These are phyloP conservation scores for Uria aalge DNA, from an alignment of 2,113 vertebrate species.

Conservation along the genomic window DNA sequence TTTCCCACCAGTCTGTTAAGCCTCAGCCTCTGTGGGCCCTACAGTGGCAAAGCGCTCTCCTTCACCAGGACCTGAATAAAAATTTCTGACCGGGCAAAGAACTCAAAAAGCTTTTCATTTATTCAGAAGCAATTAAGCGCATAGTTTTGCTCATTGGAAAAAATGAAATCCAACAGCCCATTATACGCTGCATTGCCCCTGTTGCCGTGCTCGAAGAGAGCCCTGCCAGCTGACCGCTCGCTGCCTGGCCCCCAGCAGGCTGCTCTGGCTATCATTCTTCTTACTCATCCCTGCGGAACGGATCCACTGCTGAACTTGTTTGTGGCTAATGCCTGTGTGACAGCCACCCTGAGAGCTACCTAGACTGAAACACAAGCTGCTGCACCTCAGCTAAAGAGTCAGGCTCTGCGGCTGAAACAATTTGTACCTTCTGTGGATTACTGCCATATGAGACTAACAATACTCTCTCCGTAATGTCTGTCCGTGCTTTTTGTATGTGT, in stretches of 20 bases:
- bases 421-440: background rate
- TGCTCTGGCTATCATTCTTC: background rate
- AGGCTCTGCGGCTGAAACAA: background rate
- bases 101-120: background rate
- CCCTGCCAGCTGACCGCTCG: background rate
- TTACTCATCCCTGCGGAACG: background rate
- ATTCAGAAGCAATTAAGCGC: background rate
- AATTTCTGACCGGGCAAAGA: background rate
- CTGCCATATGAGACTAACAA: background rate
- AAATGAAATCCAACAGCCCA: background rate
- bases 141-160: background rate
- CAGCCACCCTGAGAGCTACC: background rate
- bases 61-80: background rate
- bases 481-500: accelerated
- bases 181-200: background rate
- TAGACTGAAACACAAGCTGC: background rate
- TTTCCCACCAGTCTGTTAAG: background rate
- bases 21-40: background rate
- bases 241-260: background rate
- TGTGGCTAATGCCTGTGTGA: background rate
- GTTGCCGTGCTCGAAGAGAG: background rate
- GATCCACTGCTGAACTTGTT: background rate
- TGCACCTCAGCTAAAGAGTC: background rate
- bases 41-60: background rate
- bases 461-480: accelerated